Conservation (phyloP, 1,140 invertebrate genomes). For the Megathymus violae region DNA sequence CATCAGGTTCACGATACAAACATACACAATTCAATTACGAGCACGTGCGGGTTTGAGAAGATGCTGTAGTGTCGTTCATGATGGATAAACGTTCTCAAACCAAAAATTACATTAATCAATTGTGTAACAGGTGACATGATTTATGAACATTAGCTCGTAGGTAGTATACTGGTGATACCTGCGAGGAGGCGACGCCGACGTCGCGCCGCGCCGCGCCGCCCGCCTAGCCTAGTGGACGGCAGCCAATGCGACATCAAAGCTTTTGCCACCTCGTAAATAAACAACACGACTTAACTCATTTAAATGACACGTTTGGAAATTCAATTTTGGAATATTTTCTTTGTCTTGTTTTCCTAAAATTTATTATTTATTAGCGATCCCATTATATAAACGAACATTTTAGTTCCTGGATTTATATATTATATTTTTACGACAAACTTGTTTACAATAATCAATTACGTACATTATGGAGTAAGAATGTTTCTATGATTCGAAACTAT, state of each 20-base stretch:
- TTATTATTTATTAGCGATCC: neutral
- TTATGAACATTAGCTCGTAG: constrained; percentile 34
- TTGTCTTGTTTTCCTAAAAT: neutral
- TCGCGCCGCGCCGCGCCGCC: constrained; percentile 28
- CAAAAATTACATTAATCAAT: neutral
- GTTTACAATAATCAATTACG: no score
- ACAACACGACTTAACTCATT: constrained; percentile 35
- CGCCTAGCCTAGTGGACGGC: constrained; percentile 54
- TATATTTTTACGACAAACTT: no score
- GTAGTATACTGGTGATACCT: constrained; percentile 33
- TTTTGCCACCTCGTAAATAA: constrained; percentile 77
- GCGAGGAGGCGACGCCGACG: constrained; percentile 4
- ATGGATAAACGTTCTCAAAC: neutral
- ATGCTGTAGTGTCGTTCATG: neutral
- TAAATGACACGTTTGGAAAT: constrained; percentile 12
- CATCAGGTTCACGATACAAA: no score
- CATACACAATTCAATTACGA: neutral
- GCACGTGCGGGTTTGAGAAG: neutral
- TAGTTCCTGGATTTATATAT: neutral
- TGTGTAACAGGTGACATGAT: constrained; percentile 19
- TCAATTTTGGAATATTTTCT: constrained; percentile 5
- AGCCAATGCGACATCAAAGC: constrained; percentile 76
- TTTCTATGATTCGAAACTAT: no score
- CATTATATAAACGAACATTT: neutral
- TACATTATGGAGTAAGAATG: no score